phyloP scores from a whole-genome alignment of 2,113 vertebrate species.

The Murina feae region DNA sequence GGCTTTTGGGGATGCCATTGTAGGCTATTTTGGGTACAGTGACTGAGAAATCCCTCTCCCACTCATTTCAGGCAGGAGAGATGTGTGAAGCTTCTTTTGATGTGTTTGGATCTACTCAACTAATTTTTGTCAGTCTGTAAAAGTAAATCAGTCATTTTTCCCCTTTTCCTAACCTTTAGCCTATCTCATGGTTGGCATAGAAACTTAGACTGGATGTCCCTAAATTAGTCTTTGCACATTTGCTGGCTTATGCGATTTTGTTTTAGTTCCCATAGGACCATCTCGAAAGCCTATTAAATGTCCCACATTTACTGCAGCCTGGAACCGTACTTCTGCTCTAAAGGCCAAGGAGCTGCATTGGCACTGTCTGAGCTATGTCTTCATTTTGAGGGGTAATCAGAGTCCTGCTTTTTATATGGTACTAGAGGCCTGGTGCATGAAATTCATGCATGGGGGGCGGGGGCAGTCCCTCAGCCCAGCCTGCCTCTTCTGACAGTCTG shows the following conservation, averaged over 20 bases:
- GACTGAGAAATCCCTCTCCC: not conserved
- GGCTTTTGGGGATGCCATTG: not conserved
- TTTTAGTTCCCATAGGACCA: not conserved
- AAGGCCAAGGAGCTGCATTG: not conserved
- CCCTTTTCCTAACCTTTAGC: not conserved
- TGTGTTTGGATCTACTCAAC: not conserved
- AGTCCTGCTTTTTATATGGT: slow-evolving; percentile 28
- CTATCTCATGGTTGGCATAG: not conserved
- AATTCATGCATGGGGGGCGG: too few relatives aligned
- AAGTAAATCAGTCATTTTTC: not conserved
- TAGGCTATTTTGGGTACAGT: not conserved
- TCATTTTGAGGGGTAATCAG: not conserved
- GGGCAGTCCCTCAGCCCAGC: too few relatives aligned
- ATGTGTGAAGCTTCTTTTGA: not conserved
- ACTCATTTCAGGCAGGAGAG: not conserved
- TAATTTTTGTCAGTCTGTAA: not conserved
- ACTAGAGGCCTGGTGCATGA: too few relatives aligned
- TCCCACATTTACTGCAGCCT: not conserved
- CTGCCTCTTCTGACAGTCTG: too few relatives aligned
- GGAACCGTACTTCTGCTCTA: slow-evolving; percentile 42
- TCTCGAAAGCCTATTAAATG: not conserved
- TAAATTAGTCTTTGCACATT: not conserved
- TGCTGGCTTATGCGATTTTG: not conserved
- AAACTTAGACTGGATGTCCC: not conserved
- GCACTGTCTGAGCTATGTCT: not conserved